A percentile compares a stretch with the other conserved stretches of the same genome.
Conservation (phyloP, 1,140 invertebrate species). For the Rhyacophila brunnea region DNA sequence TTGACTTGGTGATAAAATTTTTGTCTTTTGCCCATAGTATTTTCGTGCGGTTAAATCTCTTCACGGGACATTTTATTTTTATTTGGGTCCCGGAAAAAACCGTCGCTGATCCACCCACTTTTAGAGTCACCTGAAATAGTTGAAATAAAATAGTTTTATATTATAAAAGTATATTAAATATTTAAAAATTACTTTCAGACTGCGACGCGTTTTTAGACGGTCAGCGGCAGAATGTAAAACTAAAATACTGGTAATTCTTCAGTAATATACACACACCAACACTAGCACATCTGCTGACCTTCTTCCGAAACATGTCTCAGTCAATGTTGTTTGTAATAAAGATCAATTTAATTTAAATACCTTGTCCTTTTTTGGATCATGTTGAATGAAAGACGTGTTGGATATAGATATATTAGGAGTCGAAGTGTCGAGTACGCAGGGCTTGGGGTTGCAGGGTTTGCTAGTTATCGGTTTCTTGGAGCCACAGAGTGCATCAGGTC, state of each 20-base stretch:
- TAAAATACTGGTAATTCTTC: too few species aligned
- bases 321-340: too few species aligned
- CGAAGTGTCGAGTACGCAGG: constrained; percentile 67
- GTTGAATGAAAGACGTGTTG: constrained; percentile 77
- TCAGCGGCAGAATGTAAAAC: too few species aligned
- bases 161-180: too few species aligned
- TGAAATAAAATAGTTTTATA: too few species aligned
- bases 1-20: constrained; percentile 67
- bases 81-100: constrained; percentile 83
- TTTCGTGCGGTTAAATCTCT: constrained; percentile 73
- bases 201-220: too few species aligned
- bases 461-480: constrained; percentile 65
- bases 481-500: constrained; percentile 69
- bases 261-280: too few species aligned
- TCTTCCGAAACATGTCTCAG: too few species aligned
- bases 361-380: constrained; percentile 73
- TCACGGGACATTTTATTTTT: constrained; percentile 88
- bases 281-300: too few species aligned
- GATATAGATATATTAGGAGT: constrained; percentile 63
- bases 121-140: constrained; percentile 60
- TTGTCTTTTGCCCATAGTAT: constrained; percentile 83
- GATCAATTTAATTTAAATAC: too few species aligned
- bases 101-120: constrained; percentile 80
- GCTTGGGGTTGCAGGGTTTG: constrained; percentile 79
- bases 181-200: too few species aligned